Base-by-base conservation (phyloP, 2,797 vertebrate genomes). In the Odontamblyopus rebecca region DNA sequence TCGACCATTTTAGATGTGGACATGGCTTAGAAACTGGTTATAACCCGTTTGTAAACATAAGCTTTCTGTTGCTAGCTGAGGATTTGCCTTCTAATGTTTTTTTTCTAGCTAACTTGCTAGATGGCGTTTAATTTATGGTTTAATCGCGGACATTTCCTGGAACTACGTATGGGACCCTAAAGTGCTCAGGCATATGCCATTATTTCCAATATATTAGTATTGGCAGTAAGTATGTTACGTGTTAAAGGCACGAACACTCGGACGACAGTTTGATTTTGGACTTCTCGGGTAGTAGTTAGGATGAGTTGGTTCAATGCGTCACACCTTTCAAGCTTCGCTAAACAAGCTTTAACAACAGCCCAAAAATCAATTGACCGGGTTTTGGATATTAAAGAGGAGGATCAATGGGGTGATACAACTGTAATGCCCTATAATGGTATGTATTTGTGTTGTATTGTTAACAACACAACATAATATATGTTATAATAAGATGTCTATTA, bases 291-390 rank as follows among this genome's bases (percentile, higher is more conserved):
- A 12, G 35, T 19, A 48, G 44, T 48, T 4, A 48, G 13, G 6
- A 98, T 99, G 98, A 99, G 97, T 86, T 99, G 98, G 98, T 98
- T 99, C 86, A 99, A 99, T 89, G 91, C 98, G 26, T 96, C 97
- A 38, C 97, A 99, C 71, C 90, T 99, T 68, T 99, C 98, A 70
- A 98, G 91, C 85, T 99, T 99, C 79, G 98, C 97, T 68, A 99
- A 99, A 88, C 98, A 99, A 94, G 98, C 98, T 74, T 92, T 99
- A 84, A 97, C 96, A 51, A 93, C 95, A 84, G 98, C 98, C 56
- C 98, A 99, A 93, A 99, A 99, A 82, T 99, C 98, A 57, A 99
- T 99, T 81, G 97, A 99, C 88, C 89, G 98, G 71, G 98, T 99
- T 70, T 84, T 99, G 92, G 98, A 99, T 85, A 99, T 99, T 75